Evolutionary conservation across 2,113 vertebrate species (phyloP).

Genomic region (Dipodomys merriami): DNA sequence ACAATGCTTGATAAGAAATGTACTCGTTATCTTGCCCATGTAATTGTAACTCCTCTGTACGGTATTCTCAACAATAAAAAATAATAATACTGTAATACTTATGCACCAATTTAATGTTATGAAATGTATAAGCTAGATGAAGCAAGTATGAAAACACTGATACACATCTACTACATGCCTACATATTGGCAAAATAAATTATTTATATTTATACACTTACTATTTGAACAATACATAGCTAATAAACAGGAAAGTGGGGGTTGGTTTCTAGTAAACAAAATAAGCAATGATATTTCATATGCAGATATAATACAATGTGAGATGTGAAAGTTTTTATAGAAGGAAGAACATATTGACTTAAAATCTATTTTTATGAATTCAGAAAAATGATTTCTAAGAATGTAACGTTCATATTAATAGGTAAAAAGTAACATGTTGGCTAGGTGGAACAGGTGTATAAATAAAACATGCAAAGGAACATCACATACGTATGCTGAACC

Average conservation of each 20-base stretch:
- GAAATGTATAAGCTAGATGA: background rate
- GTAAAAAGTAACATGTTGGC: background rate
- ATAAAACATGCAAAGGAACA: background rate
- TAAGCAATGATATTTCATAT: background rate
- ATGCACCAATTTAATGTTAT: slow-evolving; percentile 2
- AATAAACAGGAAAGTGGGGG: background rate
- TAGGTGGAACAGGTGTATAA: background rate
- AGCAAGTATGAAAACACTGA: background rate
- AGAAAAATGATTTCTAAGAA: background rate
- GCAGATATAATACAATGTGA: background rate
- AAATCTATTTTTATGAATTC: background rate
- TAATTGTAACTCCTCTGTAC: no score
- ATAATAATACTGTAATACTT: background rate
- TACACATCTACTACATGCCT: background rate
- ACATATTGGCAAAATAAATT: background rate
- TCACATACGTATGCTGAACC: background rate
- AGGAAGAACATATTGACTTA: background rate
- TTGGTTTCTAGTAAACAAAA: background rate
- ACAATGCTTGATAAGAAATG: background rate
- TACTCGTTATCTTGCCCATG: no score
- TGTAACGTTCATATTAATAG: background rate
- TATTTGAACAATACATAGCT: background rate
- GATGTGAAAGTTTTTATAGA: background rate
- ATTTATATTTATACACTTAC: background rate
- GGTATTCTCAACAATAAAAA: no score